A percentile compares a stretch with the other conserved stretches of the same genome.
Evolutionary conservation across 2,113 vertebrate genomes (phyloP).

Genomic region (Syngnathus scovelli): DNA sequence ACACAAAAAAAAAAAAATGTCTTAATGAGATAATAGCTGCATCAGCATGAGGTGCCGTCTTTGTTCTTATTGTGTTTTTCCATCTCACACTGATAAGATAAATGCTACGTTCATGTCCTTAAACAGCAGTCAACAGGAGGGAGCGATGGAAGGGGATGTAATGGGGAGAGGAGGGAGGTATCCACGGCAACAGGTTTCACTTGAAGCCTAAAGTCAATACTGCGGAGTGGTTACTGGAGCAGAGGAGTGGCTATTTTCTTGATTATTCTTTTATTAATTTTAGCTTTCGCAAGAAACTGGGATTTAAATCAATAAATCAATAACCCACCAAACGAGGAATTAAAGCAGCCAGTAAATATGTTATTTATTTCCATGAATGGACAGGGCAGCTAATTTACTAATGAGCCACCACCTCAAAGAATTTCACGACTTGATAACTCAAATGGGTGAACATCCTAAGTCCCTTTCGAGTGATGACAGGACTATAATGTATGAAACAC

Average conservation of each 20-base stretch:
- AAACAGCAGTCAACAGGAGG: constrained; percentile 6
- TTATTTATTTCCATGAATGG: too few species aligned
- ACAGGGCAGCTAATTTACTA: too few species aligned
- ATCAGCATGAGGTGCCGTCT: neutral
- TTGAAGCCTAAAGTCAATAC: constrained; percentile 57
- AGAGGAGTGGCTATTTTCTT: neutral
- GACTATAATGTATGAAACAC: too few species aligned
- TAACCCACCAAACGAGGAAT: too few species aligned
- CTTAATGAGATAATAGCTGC: neutral
- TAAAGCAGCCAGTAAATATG: too few species aligned
- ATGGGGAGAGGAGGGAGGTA: constrained; percentile 38
- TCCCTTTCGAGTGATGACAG: too few species aligned
- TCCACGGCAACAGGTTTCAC: constrained; percentile 71
- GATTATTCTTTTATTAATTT: too few species aligned
- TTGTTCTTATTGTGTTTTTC: neutral
- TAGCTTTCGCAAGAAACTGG: too few species aligned
- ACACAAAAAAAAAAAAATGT: constrained; percentile 4
- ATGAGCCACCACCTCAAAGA: too few species aligned
- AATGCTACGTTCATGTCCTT: constrained; percentile 1
- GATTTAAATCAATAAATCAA: too few species aligned
- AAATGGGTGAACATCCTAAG: too few species aligned
- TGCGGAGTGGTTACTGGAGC: constrained; percentile 40
- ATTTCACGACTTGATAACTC: too few species aligned
- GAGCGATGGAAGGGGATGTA: constrained; percentile 1
- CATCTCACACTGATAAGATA: constrained; percentile 4